Evolutionary conservation across 1,140 invertebrate genomes (phyloP).

Genomic region (Tetragonula clypearis): DNA sequence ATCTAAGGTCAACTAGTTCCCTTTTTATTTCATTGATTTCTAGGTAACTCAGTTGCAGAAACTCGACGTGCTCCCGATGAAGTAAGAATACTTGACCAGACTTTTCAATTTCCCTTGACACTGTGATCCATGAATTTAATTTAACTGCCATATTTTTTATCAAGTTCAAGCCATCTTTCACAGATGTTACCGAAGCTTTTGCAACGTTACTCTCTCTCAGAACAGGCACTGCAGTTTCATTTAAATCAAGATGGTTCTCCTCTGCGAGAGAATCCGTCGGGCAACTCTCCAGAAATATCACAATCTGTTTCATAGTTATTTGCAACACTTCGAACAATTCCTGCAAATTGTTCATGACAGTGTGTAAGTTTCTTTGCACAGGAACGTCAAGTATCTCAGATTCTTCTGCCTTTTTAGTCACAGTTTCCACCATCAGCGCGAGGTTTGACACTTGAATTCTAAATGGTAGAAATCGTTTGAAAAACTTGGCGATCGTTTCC

Average conservation of each 20-base stretch:
- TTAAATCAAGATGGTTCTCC: constrained; percentile 65
- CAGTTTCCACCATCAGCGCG: constrained; percentile 36
- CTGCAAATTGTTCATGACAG: constrained; percentile 74
- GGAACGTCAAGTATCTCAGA: constrained; percentile 55
- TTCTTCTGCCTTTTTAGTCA: neutral
- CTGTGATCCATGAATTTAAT: constrained; percentile 74
- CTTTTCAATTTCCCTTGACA: constrained; percentile 58
- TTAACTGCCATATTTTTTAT: constrained; percentile 72
- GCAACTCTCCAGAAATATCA: constrained; percentile 84
- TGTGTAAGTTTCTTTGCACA: constrained; percentile 60
- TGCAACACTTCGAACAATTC: constrained; percentile 80
- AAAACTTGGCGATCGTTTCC: constrained; percentile 69
- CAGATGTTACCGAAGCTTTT: constrained; percentile 76
- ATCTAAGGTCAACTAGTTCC: constrained; percentile 70
- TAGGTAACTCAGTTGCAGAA: constrained; percentile 68
- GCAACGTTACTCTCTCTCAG: constrained; percentile 82
- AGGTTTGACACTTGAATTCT: constrained; percentile 71
- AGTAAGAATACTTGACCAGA: constrained; percentile 69
- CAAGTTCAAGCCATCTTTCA: constrained; percentile 70
- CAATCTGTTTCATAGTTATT: constrained; percentile 83
- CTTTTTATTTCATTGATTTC: constrained; percentile 73
- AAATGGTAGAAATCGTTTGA: constrained; percentile 75
- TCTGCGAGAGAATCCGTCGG: constrained; percentile 81
- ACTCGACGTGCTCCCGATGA: constrained; percentile 76
- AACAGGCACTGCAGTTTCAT: constrained; percentile 76